Evolutionary conservation across 2,797 vertebrate genomes (phyloP).

Genomic region (Bucorvus abyssinicus): DNA sequence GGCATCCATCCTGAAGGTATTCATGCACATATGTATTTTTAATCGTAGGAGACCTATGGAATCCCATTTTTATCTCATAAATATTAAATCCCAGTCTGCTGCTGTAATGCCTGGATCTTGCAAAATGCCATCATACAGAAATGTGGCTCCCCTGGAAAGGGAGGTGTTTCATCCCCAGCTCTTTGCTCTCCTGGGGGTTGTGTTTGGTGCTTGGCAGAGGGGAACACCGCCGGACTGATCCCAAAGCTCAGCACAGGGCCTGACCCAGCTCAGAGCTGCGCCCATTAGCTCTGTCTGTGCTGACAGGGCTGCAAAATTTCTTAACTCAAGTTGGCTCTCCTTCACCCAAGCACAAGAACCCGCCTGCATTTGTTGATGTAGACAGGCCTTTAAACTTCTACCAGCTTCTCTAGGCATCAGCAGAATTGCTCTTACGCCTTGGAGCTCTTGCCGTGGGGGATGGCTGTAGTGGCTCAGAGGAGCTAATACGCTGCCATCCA

Average conservation of each 20-base stretch:
- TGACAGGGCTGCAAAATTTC: neutral
- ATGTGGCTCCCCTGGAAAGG: neutral
- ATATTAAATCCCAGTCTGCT: neutral
- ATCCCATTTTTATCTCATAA: neutral
- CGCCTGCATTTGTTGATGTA: neutral
- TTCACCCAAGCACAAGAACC: neutral
- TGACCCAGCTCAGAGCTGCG: neutral
- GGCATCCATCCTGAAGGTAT: accelerated
- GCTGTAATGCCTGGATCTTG: neutral
- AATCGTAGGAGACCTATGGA: neutral
- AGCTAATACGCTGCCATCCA: neutral
- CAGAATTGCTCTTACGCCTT: neutral
- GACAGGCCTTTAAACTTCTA: neutral
- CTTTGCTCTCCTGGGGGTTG: neutral
- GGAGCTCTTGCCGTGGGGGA: neutral
- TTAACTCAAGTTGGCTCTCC: neutral
- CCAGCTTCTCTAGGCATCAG: neutral
- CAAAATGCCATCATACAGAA: accelerated
- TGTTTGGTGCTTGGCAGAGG: accelerated
- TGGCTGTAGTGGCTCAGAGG: neutral
- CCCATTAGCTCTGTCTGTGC: accelerated
- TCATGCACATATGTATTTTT: neutral
- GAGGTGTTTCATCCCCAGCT: accelerated
- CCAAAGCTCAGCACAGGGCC: accelerated
- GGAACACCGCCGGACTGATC: neutral